Evolutionary conservation across 1,140 invertebrate species (phyloP), one percentile per base, ranked within the genome.

Genomic region (Bombus superbus): DNA sequence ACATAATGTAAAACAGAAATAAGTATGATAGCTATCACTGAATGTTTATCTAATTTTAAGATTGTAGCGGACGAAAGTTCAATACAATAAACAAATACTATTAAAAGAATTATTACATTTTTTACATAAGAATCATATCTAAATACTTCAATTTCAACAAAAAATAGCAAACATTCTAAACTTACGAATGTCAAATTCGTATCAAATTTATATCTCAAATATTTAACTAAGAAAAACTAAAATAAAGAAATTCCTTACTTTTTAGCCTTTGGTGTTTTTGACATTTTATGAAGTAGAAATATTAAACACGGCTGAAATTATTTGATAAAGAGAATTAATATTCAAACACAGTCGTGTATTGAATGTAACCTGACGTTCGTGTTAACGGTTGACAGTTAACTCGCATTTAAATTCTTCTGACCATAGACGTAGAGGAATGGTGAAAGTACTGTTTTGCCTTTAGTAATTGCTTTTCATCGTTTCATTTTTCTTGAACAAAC

Each of bases 361-460:
- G 18, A 22, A 53, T 8, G 18, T 53, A 53, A 53, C 47, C 47
- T n/a, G 32, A 32, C 28, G 3, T 28, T 28, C 10, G n/a, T n/a
- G 28, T 44, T 32, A 44, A 18, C 44, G 32, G 66, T 81, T 81
- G 28, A 57, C 66, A 32, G 68, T 59, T 71, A 28, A 35, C 47
- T 35, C 8, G 13, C 15, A 53, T 81, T 81, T 38, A 59, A 81
- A 81, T 81, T 81, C 47, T n/a, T 53, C 1, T 53, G 28, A 59
- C n/a, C 35, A 42, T 80, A 44, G 44, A 69, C 22, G 32, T 69
- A 47, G 64, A 53, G 13, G 2, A n/a, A 13, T 9, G 2, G 22
- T 25, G 35, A 10, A 38, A 42, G 47, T 53, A 53, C 47, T 53
- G 18, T 53, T 53, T 53, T 22, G 47, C 18, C 5, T 53, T 22